Conservation (phyloP, 2,113 vertebrate species). For the Emydocephalus ijimae region DNA sequence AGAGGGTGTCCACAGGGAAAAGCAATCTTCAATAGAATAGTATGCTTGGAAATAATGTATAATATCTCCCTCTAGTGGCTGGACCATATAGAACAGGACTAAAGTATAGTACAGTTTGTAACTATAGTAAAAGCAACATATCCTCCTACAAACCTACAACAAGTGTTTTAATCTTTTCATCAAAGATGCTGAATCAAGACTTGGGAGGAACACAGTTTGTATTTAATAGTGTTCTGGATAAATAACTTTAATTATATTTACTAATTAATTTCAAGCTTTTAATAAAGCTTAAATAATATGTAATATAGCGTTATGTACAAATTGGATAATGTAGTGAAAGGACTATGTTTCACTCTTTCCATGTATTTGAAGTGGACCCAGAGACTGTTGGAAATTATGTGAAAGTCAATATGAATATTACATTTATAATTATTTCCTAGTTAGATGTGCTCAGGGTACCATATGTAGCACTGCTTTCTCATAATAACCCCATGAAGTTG, state of each 20-base stretch:
- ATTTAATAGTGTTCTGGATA: neutral
- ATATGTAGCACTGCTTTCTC: neutral
- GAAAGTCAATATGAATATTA: neutral
- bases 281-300: neutral
- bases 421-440: neutral
- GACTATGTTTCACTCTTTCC: neutral
- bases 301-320: neutral
- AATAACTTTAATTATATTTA: neutral
- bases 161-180: neutral
- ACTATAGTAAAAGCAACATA: neutral
- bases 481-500: neutral
- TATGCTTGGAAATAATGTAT: neutral
- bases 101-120: neutral
- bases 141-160: neutral
- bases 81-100: neutral
- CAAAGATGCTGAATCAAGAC: neutral
- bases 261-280: neutral
- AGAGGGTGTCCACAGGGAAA: neutral
- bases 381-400: neutral
- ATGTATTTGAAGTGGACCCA: neutral
- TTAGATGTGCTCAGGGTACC: neutral
- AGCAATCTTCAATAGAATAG: neutral
- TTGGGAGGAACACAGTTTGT: neutral
- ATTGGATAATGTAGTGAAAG: neutral
- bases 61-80: slow-evolving; percentile 21